Conservation (phyloP, 2,113 vertebrate genomes). For the Ursus arctos region DNA sequence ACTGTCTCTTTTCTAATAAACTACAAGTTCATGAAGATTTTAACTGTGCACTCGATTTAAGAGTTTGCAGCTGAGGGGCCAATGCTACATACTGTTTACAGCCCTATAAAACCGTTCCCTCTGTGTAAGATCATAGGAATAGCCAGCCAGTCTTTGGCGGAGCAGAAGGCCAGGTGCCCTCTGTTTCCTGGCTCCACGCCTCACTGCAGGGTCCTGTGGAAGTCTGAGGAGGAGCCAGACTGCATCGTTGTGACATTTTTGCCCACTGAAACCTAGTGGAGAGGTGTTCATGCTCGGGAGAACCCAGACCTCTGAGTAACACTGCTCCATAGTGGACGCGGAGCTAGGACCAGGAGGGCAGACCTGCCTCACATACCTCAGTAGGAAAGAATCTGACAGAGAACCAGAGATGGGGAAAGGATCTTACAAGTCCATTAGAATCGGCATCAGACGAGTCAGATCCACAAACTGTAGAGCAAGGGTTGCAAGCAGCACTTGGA, state of each 20-base stretch:
- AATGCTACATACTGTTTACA: neutral
- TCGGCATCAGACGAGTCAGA: neutral
- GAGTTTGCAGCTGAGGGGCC: neutral
- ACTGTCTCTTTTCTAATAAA: slow-evolving; percentile 18
- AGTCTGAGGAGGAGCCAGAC: neutral
- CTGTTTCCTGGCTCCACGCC: neutral
- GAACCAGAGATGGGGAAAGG: slow-evolving; percentile 64
- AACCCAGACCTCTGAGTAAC: neutral
- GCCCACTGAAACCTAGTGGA: neutral
- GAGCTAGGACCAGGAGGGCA: neutral
- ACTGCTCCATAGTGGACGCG: fast-evolving
- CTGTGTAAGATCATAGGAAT: neutral
- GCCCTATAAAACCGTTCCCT: neutral
- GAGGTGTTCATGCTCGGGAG: neutral
- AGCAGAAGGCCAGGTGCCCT: neutral
- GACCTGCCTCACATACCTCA: slow-evolving; percentile 33
- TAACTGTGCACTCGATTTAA: neutral
- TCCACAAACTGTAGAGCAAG: neutral
- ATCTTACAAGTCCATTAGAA: slow-evolving; percentile 71
- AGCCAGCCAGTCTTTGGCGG: neutral
- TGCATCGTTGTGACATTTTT: neutral
- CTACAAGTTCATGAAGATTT: neutral
- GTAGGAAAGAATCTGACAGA: slow-evolving; percentile 63
- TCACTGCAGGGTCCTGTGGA: neutral
- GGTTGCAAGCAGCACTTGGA: neutral